phyloP scores from a whole-genome alignment of 2,113 vertebrate species.

The Neotragus moschatus region DNA sequence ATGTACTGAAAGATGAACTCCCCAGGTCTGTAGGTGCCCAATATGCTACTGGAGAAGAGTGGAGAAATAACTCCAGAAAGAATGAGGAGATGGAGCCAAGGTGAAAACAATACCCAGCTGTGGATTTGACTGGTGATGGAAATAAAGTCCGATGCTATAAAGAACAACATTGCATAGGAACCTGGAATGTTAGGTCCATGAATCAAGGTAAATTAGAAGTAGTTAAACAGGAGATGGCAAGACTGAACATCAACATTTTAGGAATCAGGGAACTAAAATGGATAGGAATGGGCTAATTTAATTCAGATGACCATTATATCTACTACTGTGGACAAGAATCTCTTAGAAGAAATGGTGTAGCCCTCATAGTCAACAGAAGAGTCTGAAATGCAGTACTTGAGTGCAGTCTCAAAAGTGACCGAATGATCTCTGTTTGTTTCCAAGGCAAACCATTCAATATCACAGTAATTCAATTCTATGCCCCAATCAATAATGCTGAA shows the following conservation, averaged over 20 bases:
- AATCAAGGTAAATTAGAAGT: not conserved
- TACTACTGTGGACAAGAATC: not conserved
- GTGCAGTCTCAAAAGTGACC: not conserved
- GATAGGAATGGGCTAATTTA: not conserved
- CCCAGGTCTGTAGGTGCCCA: not conserved
- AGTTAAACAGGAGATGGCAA: not conserved
- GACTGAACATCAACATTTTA: not conserved
- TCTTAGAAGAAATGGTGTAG: not conserved
- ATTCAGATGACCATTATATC: not conserved
- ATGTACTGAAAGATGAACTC: not conserved
- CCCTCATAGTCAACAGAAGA: not conserved
- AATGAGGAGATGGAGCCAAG: not conserved
- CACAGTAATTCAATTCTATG: not conserved
- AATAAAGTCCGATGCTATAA: not conserved
- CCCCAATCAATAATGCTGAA: not conserved
- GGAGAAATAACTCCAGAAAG: not conserved
- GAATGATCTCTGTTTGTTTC: not conserved
- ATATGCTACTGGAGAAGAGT: not conserved
- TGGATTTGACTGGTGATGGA: not conserved
- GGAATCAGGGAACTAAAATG: not conserved
- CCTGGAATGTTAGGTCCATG: not conserved
- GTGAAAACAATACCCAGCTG: not conserved
- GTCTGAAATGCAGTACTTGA: not conserved
- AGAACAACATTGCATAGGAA: not conserved
- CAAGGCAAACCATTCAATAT: not conserved